Base-by-base conservation (phyloP, 1,140 invertebrate genomes). In the Brachionus calyciflorus region DNA sequence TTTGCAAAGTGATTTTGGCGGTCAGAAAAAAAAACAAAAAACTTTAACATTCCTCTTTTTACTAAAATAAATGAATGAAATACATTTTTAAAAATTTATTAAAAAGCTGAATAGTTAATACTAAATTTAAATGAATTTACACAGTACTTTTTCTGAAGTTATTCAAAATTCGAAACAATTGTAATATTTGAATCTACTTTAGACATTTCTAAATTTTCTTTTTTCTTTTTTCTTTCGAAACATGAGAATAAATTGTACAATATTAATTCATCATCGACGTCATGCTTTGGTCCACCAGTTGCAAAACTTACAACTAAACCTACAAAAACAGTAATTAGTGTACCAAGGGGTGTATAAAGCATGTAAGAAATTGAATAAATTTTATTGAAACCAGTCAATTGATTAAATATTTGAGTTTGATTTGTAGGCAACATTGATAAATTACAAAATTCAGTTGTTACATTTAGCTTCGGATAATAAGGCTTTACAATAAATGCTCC, bases 361-460 rank as follows among this genome's bases (percentile, higher is more conserved):
- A 91, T 88, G 81, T 95, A 96, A 0, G 93, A 94, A 10, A 96
- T 85, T 77, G 89, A 86, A 80, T 92, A 91, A 7, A 91, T 81
- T 41, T 51, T 48, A 17, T 4, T 19, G 24, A 70, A 70, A 0
- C 68, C 68, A 7, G 24, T 37, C 19, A 70, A 41, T 51, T 51
- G 12, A 55, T 10, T 33, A 48, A 4, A 6, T 24, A 26, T 14
- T 26, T 21, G 2, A 51, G 44, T 70, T 28, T 26, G 40, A 51
- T 70, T 51, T 10, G 21, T n/a, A 44, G 5, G 40, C 30, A 37
- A n/a, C 14, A 30, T 12, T 17, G 68, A 14, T 28, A 3, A 14
- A 17, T 37, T 37, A 40, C 57, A 63, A 17, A 37, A 37, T 40
- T 63, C 57, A 17, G n/a, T 63, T 28, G 28, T 37, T 6, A 40